These are phyloP conservation scores for Eueides isabella DNA, from an alignment of 1,140 invertebrate genomes.

Conservation along the genomic window DNA sequence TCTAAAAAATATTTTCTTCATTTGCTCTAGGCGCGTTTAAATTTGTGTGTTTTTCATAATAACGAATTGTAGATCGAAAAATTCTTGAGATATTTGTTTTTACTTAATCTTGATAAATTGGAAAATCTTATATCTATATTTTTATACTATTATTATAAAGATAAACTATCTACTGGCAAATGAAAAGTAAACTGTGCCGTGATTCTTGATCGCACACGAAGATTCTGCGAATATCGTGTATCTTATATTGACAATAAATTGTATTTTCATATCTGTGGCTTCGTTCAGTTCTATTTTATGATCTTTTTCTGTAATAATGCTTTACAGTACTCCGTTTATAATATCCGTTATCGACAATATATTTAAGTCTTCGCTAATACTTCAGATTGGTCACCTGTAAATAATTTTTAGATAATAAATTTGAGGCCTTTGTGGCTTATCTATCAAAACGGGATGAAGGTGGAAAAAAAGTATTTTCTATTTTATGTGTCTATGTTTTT, in stretches of 20 bases:
- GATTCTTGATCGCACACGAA: not conserved
- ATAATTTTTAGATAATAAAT: too few relatives aligned
- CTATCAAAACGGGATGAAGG: too few relatives aligned
- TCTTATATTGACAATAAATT: conserved; percentile 6
- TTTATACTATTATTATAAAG: not conserved
- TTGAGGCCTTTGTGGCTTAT: too few relatives aligned
- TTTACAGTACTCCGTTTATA: not conserved
- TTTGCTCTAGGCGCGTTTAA: too few relatives aligned
- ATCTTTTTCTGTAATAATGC: not conserved
- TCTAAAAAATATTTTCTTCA: too few relatives aligned
- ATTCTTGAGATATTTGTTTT: not conserved
- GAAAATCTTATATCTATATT: not conserved
- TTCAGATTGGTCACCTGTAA: too few relatives aligned
- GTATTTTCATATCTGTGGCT: conserved; percentile 6
- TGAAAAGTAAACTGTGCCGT: not conserved
- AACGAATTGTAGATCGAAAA: not conserved
- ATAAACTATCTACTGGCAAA: not conserved
- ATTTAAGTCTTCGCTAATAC: too few relatives aligned
- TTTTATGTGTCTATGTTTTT: too few relatives aligned
- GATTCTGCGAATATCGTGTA: not conserved
- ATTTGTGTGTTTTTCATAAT: not conserved
- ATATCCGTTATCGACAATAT: not conserved
- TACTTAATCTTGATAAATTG: not conserved
- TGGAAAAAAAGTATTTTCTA: too few relatives aligned
- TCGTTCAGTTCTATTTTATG: not conserved